phyloP scores from a whole-genome alignment of 2,888 invertebrate genomes.

The Agrochola macilenta region DNA sequence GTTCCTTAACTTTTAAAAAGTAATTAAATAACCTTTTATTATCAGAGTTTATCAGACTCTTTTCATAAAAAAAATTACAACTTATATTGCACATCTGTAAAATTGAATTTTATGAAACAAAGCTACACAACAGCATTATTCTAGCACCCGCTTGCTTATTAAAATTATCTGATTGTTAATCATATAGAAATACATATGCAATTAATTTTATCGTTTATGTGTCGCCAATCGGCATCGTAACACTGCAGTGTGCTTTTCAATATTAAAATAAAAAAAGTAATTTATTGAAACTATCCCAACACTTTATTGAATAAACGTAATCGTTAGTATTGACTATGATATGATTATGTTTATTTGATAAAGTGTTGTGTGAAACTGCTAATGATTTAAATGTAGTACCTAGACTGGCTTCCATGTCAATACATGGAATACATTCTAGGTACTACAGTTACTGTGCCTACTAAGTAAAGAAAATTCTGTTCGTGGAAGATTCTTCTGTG shows the following conservation, averaged over 20 bases:
- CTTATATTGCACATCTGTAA: no score
- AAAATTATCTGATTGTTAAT: constrained; percentile 5
- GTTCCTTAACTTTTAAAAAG: background rate
- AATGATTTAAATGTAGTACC: no score
- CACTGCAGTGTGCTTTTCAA: background rate
- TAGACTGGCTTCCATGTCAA: no score
- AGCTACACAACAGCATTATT: background rate
- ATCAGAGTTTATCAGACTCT: background rate
- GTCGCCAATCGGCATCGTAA: background rate
- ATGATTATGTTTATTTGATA: no score
- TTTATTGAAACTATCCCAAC: background rate
- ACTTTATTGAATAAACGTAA: background rate
- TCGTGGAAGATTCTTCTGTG: background rate
- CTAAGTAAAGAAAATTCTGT: background rate
- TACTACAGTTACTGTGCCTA: background rate
- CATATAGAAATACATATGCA: background rate
- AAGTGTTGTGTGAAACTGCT: no score
- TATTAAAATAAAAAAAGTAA: background rate
- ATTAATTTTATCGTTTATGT: constrained; percentile 11
- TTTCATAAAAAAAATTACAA: background rate
- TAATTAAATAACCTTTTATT: background rate
- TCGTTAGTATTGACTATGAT: background rate
- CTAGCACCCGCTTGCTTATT: no score
- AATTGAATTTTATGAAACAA: background rate
- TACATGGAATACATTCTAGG: background rate